Evolutionary conservation across 1,140 invertebrate genomes (phyloP), one percentile per base, ranked within the genome.

Genomic region (Pentalonia nigronervosa): DNA sequence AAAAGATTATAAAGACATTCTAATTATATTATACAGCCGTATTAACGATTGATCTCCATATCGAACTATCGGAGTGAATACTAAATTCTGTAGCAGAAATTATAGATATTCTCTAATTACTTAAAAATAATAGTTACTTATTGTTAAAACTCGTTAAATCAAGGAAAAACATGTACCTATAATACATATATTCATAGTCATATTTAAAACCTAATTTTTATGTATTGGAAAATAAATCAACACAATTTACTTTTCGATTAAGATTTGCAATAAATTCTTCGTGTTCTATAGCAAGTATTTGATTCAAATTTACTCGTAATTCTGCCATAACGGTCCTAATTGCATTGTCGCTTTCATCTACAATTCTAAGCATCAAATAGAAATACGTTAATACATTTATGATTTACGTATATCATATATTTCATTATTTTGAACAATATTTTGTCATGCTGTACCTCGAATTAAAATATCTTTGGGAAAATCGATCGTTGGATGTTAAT

Each of bases 211-310:
- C 14, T 48, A 34, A 50, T 36, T 53, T 53, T 50, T 53, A 47
- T 20, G 7, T 8, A 8, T 3, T 30, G 11, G 20, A 36, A 48
- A 50, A 34, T 48, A 21, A n/a, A 36, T 11, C 25, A 50, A 87
- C 45, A n/a, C 14, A 7, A 48, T 56, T 34, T 94, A 94, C 94
- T 94, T 94, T 94, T 90, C 94, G 93, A 83, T 94, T 94, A 21
- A 95, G 92, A 60, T 94, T 95, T n/a, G 94, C 94, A 81, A 95
- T 94, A 81, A 95, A 95, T 93, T 95, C 94, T 90, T 95, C 94
- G 83, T 95, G 94, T 91, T 95, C 94, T 21, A 93, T 87, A 11
- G 94, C 94, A 21, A 94, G 60, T 56, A 93, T 93, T 30, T 94
- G 91, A 81, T 94, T 94, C 81, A 94, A 86, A 90, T 94, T 94